Evolutionary conservation across 2,888 invertebrate genomes (phyloP), one percentile per base, ranked within the genome.

Genomic region (Spicauda simplicius): DNA sequence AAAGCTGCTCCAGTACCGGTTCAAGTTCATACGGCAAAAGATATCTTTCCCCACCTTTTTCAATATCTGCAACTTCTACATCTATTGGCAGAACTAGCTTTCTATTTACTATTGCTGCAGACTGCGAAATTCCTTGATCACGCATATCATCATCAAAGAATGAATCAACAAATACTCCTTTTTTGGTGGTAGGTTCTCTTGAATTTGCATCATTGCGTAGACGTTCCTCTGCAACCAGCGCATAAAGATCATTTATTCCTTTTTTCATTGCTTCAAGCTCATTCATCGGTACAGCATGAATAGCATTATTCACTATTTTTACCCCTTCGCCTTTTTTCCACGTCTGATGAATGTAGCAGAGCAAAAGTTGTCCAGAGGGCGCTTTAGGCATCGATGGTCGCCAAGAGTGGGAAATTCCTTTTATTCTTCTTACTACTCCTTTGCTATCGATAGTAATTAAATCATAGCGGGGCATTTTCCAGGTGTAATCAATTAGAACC

Each of bases 401-500:
- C 53, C 53, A 53, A 20, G 53, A 20, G 20, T 53, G 53, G 11
- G 53, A 4, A 7, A 53, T 53, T 7, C 53, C 53, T 20, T 53
- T 53, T 19, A 53, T 53, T 52, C 52, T 52, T 16, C 52, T 52
- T 18, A 52, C 52, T 16, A 16, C 52, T 52, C 52, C 52, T 52
- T 53, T 53, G 19, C 20, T 20, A 53, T 53, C 53, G 19, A 53
- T 53, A 53, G 53, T 52, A 52, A 52, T 52, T 52, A 52, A 52
- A 18, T 52, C 52, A 52, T 6, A 52, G 52, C 52, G 52, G 52
- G 52, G 52, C 52, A 52, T 52, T 52, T 52, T 52, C 52, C 52
- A 52, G 52, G 55, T 55, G 30, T 55, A 55, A 55, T 55, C 55
- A 25, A 55, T 55, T 30, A 55, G 30, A 55, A 55, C 55, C 55